Evolutionary conservation across 64 coral and sea anemone genomes (phyloP), one percentile per base, ranked within the genome.

Genomic region (Dendronephthya gigantea): DNA sequence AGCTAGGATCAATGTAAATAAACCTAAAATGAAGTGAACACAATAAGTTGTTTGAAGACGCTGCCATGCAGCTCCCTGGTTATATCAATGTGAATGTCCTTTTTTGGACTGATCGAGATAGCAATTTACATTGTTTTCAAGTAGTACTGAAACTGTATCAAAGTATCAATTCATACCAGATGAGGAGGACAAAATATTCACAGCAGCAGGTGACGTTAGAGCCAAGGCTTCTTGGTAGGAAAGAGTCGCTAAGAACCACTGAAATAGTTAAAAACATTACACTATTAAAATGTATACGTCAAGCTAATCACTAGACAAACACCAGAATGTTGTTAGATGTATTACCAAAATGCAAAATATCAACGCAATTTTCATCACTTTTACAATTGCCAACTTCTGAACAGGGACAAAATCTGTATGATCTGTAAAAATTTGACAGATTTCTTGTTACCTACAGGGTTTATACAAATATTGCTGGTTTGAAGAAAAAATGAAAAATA

Each of bases 1-100:
- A 36, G 89, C 94, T 45, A 96, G 82, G n/a, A 96, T 82, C 35
- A 96, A 89, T n/a, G 94, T 96, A 84, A 96, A 96, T 17, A 96
- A 51, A 56, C 94, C 94, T 96, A 79, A 27, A 74, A 74, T 30
- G 6, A 66, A 66, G 14, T 6, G 23, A 72, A 82, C n/a, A n/a
- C n/a, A n/a, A n/a, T n/a, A n/a, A n/a, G n/a, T n/a, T n/a, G n/a
- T n/a, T n/a, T n/a, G n/a, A n/a, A n/a, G n/a, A n/a, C n/a, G n/a
- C n/a, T n/a, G n/a, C n/a, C n/a, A n/a, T n/a, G n/a, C n/a, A n/a
- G n/a, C n/a, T n/a, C n/a, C n/a, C n/a, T n/a, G n/a, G n/a, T n/a
- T n/a, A n/a, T n/a, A n/a, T n/a, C n/a, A n/a, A n/a, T n/a, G n/a
- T n/a, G n/a, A n/a, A 81, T n/a, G 32, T 84, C 41, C 41, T 6